phyloP scores from a whole-genome alignment of 1,140 invertebrate genomes.

The Contarinia nasturtii region DNA sequence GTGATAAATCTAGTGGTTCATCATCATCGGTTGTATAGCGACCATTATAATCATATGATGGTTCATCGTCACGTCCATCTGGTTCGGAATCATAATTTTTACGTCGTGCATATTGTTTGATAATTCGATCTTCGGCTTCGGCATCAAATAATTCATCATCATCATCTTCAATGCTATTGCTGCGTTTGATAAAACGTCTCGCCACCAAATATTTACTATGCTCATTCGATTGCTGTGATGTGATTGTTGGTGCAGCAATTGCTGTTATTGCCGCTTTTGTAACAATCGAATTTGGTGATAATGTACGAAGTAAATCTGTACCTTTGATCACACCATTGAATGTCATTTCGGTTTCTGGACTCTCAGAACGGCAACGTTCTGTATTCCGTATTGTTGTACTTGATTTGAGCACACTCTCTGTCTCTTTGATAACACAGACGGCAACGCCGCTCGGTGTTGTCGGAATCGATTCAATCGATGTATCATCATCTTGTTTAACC shows the following conservation, averaged over 20 bases:
- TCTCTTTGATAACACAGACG: too few relatives aligned
- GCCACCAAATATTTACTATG: neutral
- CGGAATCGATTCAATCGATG: neutral
- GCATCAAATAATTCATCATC: slow-evolving; percentile 7
- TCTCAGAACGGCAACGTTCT: neutral
- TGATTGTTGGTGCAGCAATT: neutral
- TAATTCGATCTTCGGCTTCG: neutral
- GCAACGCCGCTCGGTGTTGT: neutral
- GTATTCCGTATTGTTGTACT: neutral
- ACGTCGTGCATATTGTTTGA: too few relatives aligned
- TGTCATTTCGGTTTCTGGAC: neutral
- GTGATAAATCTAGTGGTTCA: slow-evolving; percentile 11
- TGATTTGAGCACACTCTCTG: too few relatives aligned
- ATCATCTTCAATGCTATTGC: neutral
- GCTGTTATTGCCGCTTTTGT: too few relatives aligned
- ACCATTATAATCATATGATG: slow-evolving; percentile 10
- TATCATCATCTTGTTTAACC: neutral
- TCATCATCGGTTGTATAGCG: slow-evolving; percentile 15
- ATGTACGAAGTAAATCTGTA: too few relatives aligned
- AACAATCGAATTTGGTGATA: too few relatives aligned
- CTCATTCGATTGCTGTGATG: too few relatives aligned
- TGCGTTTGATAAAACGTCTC: neutral
- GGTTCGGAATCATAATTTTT: slow-evolving; percentile 6
- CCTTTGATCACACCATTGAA: too few relatives aligned
- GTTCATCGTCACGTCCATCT: slow-evolving; percentile 6